Conservation (phyloP, 2,888 invertebrate species). For the Chrysina gloriosa region DNA sequence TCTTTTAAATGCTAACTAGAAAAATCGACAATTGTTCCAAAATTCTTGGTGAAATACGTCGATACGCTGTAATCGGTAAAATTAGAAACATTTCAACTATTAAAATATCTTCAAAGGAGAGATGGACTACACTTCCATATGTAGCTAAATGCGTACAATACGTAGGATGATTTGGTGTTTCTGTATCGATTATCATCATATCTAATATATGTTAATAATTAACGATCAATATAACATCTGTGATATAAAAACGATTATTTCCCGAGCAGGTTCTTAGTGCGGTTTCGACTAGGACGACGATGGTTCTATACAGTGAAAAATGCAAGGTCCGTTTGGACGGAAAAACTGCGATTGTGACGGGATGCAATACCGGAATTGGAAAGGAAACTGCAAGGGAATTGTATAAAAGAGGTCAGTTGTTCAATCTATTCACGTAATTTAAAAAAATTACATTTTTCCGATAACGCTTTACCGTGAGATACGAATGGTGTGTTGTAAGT, state of each 20-base stretch:
- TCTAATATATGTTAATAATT: neutral
- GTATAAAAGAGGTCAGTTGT: slow-evolving; percentile 62
- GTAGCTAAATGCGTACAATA: too few relatives aligned
- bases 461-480: too few relatives aligned
- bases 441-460: too few relatives aligned
- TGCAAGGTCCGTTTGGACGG: slow-evolving; percentile 64
- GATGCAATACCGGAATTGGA: slow-evolving; percentile 62
- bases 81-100: too few relatives aligned
- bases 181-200: neutral
- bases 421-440: neutral
- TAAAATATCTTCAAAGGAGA: too few relatives aligned
- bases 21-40: too few relatives aligned
- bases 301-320: slow-evolving; percentile 55
- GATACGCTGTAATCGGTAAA: too few relatives aligned
- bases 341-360: slow-evolving; percentile 62
- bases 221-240: neutral
- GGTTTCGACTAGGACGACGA: slow-evolving; percentile 28
- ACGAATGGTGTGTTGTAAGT: too few relatives aligned
- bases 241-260: neutral
- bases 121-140: too few relatives aligned
- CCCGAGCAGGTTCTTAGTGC: neutral
- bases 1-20: too few relatives aligned
- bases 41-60: too few relatives aligned
- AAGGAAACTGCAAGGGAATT: slow-evolving; percentile 62
- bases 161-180: too few relatives aligned